phyloP scores from a whole-genome alignment of 2,888 invertebrate genomes.

The Metacarcinus magister region DNA sequence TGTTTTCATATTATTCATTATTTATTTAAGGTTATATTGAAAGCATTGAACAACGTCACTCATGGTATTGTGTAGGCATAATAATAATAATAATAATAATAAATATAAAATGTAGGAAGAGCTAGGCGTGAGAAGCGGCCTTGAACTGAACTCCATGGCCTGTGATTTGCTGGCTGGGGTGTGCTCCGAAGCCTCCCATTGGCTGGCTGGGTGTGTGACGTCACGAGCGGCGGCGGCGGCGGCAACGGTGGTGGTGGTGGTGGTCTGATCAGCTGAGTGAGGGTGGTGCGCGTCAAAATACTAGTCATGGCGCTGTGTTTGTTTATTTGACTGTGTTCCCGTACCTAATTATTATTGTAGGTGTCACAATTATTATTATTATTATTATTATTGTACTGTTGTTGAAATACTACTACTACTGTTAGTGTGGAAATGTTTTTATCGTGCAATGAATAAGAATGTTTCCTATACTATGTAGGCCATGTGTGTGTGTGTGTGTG shows the following conservation, averaged over 20 bases:
- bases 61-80: background rate
- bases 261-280: conserved; percentile 40
- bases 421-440: background rate
- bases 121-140: conserved; percentile 11
- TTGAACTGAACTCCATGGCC: background rate
- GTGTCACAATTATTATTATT: background rate
- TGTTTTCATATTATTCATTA: too few species aligned
- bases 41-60: background rate
- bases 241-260: background rate
- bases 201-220: conserved; percentile 3
- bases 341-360: background rate
- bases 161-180: background rate
- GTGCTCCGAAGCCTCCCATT: background rate
- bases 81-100: background rate
- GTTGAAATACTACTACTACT: background rate
- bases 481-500: conserved; percentile 1
- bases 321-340: background rate
- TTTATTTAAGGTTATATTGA: background rate
- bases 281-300: conserved; percentile 28
- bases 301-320: background rate
- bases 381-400: background rate
- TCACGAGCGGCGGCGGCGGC: conserved; percentile 21
- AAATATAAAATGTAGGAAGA: background rate
- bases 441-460: background rate
- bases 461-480: background rate